Conservation (phyloP, 2,888 invertebrate species). For the Slavum lentiscoides region DNA sequence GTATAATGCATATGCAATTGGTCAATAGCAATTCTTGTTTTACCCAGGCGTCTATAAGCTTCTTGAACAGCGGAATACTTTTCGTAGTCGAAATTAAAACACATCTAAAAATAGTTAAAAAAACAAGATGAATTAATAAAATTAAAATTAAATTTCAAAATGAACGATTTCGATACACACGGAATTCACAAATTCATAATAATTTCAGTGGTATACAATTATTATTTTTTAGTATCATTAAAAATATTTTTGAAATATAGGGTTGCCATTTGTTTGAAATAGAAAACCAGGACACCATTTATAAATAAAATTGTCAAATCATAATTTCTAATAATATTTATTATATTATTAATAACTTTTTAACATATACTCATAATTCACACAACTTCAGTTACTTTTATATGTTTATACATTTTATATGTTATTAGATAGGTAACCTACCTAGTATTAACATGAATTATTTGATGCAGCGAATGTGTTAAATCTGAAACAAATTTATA, state of each 20-base stretch:
- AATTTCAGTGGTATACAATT: background rate
- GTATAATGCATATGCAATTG: conserved; percentile 94
- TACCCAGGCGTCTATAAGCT: conserved; percentile 86
- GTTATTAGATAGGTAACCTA: too few species aligned
- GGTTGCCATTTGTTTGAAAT: too few species aligned
- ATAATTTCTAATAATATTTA: too few species aligned
- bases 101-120: conserved; percentile 60
- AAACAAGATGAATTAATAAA: background rate
- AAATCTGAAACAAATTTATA: too few species aligned
- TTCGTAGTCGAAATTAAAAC: conserved; percentile 74
- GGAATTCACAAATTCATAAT: background rate
- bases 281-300: too few species aligned
- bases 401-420: too few species aligned
- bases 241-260: background rate
- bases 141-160: background rate
- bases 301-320: too few species aligned
- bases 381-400: too few species aligned
- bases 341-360: too few species aligned
- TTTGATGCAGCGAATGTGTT: too few species aligned
- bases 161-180: background rate
- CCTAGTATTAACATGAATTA: too few species aligned
- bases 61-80: conserved; percentile 82
- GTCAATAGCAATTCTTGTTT: conserved; percentile 90
- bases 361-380: too few species aligned
- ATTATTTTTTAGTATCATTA: background rate